These are phyloP conservation scores for Perithous albicinctus DNA, from an alignment of 2,888 invertebrate species.

Conservation along the genomic window DNA sequence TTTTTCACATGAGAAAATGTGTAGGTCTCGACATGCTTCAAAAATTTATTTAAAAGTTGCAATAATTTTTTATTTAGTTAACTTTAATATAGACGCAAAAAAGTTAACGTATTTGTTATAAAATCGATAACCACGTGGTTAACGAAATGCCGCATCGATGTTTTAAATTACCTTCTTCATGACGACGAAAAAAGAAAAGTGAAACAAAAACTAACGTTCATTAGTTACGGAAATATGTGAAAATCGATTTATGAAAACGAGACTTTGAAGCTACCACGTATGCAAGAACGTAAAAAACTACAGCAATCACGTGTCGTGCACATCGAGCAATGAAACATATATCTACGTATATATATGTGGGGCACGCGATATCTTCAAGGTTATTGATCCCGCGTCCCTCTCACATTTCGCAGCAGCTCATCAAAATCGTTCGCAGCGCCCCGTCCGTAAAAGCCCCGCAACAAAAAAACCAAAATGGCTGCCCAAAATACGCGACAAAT, in stretches of 20 bases:
- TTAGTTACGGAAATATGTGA: background rate
- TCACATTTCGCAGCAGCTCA: slow-evolving; percentile 14
- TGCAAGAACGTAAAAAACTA: background rate
- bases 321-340: background rate
- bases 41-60: background rate
- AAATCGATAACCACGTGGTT: background rate
- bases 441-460: background rate
- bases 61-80: background rate
- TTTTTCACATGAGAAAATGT: slow-evolving; percentile 21
- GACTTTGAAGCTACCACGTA: background rate
- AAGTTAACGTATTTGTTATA: background rate
- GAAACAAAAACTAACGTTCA: background rate
- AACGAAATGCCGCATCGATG: background rate
- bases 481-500: background rate
- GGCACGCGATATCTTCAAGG: slow-evolving; percentile 55
- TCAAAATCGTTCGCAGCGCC: slow-evolving; percentile 16
- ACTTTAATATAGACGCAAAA: no score
- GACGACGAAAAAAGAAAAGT: background rate
- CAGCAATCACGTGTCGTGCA: background rate
- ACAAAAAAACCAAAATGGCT: slow-evolving; percentile 8
- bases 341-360: slow-evolving; percentile 28
- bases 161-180: slow-evolving; percentile 40
- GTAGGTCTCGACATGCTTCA: slow-evolving; percentile 57
- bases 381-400: slow-evolving; percentile 60
- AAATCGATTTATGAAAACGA: background rate